Base-by-base conservation (phyloP, 2,113 vertebrate genomes). In the Ancistrus triradiatus region DNA sequence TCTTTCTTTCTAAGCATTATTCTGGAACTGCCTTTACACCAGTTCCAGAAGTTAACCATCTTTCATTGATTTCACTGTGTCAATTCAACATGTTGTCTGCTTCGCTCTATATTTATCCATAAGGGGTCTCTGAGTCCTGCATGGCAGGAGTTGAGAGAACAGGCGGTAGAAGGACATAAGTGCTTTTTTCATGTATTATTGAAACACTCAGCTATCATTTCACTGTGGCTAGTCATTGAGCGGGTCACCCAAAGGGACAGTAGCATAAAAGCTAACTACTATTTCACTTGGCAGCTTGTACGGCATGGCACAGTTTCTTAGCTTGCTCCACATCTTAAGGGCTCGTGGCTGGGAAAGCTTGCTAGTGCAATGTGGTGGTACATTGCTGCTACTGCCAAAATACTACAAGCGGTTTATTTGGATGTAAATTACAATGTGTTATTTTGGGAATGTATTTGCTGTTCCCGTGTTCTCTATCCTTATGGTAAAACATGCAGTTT, bases 121-220 rank as follows among this genome's bases (percentile, higher is more conserved):
- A n/a, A 52, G 37, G 55, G 63, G 33, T 57, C 40, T 63, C 48
- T 59, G n/a, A 43, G 37, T 42, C 55, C 57, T 14, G 31, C 4
- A 35, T 70, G 48, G 37, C 0, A 15, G 18, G n/a, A 42, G 18
- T 27, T 50, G 25, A 13, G 27, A 48, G 59, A 66, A 53, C 53
- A 62, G 62, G 56, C 33, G 50, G 35, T 59, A n/a, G 2, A 37
- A 10, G 10, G 31, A 6, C 56, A 69, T 66, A 56, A 66, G 61
- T 64, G 57, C 14, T 22, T 49, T 64, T 62, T 14, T 2, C 19
- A 56, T 74, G 58, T 63, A 69, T 64, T 66, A 69, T 44, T 55
- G n/a, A n/a, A n/a, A 31, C 8, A 24, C 42, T 50, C 15, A n/a
- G 22, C 58, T 24, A 59, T 17, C 57, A 58, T 46, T 63, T 63